These are phyloP conservation scores for Caenorhabditis sp. DNA, from an alignment of 2,888 invertebrate species.

Conservation along the genomic window DNA sequence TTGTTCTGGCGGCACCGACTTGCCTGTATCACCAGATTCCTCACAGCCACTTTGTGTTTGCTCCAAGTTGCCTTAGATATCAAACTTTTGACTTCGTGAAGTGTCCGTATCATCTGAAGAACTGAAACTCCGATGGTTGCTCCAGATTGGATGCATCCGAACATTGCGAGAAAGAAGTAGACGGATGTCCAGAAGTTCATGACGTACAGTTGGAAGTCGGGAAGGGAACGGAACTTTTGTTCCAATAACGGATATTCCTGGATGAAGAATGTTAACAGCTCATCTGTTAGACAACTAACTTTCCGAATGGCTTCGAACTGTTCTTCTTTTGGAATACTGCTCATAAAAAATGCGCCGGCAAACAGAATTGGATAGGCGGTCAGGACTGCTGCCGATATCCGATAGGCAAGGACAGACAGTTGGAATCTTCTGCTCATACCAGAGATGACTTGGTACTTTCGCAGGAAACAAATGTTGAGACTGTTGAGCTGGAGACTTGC, in stretches of 20 bases:
- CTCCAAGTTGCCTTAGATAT: slow-evolving; percentile 35
- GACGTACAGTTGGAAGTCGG: slow-evolving; percentile 32
- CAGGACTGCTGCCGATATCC: neutral
- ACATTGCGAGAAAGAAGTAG: slow-evolving; percentile 41
- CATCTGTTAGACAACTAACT: too few species aligned
- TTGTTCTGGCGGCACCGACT: too few species aligned
- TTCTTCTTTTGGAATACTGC: slow-evolving; percentile 16
- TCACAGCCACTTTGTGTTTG: slow-evolving; percentile 35
- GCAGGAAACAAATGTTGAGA: slow-evolving; percentile 38
- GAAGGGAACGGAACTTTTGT: slow-evolving; percentile 10
- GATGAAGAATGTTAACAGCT: too few species aligned
- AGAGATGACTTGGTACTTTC: slow-evolving; percentile 26
- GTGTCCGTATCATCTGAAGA: slow-evolving; percentile 37
- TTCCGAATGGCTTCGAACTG: slow-evolving; percentile 10
- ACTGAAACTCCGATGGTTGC: slow-evolving; percentile 32
- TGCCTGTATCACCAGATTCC: slow-evolving; percentile 30
- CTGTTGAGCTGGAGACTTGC: slow-evolving; percentile 30
- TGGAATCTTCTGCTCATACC: slow-evolving; percentile 21
- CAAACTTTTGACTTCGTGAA: slow-evolving; percentile 34
- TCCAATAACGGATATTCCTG: slow-evolving; percentile 24
- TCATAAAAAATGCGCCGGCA: slow-evolving; percentile 37
- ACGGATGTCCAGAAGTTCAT: slow-evolving; percentile 46
- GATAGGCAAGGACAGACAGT: slow-evolving; percentile 1
- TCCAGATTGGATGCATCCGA: slow-evolving; percentile 42
- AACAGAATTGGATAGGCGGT: slow-evolving; percentile 14